Evolutionary conservation across 92 coral and sea anemone species (phyloP).

Genomic region (Chrysogorgia sp.): DNA sequence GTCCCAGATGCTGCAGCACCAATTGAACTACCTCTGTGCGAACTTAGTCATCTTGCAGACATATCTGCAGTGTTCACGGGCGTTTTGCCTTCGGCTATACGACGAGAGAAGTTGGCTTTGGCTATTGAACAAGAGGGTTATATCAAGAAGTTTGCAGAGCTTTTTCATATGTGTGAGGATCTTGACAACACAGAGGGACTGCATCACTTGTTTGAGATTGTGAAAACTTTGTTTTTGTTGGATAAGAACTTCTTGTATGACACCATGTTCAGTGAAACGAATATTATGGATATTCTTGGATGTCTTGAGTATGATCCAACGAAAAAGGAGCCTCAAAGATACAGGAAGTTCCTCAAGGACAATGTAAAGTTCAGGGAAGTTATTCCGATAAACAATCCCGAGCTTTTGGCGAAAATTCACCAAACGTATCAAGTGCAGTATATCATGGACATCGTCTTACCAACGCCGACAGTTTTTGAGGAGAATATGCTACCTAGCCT

Average conservation of each 20-base stretch:
- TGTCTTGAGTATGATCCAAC: constrained; percentile 93
- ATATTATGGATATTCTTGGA: constrained; percentile 88
- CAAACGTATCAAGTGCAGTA: constrained; percentile 97
- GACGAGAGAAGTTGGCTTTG: constrained; percentile 88
- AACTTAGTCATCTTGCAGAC: constrained; percentile 92
- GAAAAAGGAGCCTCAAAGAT: constrained; percentile 74
- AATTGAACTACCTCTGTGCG: constrained; percentile 93
- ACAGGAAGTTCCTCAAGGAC: constrained; percentile 86
- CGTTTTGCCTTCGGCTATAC: constrained; percentile 87
- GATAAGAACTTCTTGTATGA: constrained; percentile 94
- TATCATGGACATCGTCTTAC: constrained; percentile 90
- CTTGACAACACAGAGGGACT: constrained; percentile 96
- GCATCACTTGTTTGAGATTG: constrained; percentile 87
- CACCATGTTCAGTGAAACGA: constrained; percentile 81
- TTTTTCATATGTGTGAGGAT: constrained; percentile 99
- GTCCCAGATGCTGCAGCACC: constrained; percentile 96
- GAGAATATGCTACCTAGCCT: constrained; percentile 94
- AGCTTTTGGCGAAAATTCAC: constrained; percentile 85
- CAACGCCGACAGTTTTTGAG: constrained; percentile 93
- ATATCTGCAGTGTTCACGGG: constrained; percentile 88
- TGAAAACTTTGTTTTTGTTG: constrained; percentile 90
- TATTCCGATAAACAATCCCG: constrained; percentile 92
- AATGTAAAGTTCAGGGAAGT: constrained; percentile 88
- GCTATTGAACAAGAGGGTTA: constrained; percentile 97
- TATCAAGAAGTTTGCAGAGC: constrained; percentile 83